phyloP scores from a whole-genome alignment of 2,888 invertebrate genomes.

The Cheilosia urbana region DNA sequence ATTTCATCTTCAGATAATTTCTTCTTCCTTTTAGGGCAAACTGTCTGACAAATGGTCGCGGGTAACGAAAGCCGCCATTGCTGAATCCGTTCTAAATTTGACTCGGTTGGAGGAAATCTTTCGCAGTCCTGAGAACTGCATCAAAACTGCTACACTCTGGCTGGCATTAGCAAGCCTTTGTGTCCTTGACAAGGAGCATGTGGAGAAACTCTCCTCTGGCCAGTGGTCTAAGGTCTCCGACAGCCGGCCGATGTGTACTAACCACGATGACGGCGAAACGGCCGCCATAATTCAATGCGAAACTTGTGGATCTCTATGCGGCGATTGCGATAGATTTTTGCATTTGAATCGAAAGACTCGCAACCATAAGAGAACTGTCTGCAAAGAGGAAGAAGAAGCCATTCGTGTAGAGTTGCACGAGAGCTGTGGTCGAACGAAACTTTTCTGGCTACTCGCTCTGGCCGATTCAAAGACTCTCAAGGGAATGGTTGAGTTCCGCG shows the following conservation, averaged over 20 bases:
- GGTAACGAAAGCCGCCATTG: constrained; percentile 94
- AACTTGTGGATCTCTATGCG: constrained; percentile 95
- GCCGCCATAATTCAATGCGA: constrained; percentile 96
- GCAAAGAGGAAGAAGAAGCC: constrained; percentile 98
- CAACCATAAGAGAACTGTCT: constrained; percentile 90
- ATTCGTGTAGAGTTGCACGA: constrained; percentile 99
- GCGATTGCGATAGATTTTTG: constrained; percentile 97
- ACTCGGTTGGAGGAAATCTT: constrained; percentile 91
- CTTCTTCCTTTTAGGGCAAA: constrained; percentile 87
- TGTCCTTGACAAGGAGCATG: constrained; percentile 95
- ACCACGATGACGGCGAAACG: constrained; percentile 98
- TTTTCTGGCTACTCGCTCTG: constrained; percentile 96
- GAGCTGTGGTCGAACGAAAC: constrained; percentile 96
- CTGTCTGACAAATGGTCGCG: constrained; percentile 93
- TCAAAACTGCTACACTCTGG: constrained; percentile 95
- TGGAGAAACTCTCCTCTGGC: constrained; percentile 91
- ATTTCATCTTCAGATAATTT: not conserved
- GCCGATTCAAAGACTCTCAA: constrained; percentile 97
- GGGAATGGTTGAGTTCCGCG: constrained; percentile 94
- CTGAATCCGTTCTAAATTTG: constrained; percentile 92
- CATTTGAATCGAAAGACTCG: constrained; percentile 95
- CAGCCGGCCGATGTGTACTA: constrained; percentile 92
- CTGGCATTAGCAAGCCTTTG: constrained; percentile 96
- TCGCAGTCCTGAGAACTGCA: constrained; percentile 90
- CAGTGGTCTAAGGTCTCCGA: constrained; percentile 89